Evolutionary conservation across 1,140 invertebrate genomes (phyloP).

Genomic region (Tetramorium simillimum): DNA sequence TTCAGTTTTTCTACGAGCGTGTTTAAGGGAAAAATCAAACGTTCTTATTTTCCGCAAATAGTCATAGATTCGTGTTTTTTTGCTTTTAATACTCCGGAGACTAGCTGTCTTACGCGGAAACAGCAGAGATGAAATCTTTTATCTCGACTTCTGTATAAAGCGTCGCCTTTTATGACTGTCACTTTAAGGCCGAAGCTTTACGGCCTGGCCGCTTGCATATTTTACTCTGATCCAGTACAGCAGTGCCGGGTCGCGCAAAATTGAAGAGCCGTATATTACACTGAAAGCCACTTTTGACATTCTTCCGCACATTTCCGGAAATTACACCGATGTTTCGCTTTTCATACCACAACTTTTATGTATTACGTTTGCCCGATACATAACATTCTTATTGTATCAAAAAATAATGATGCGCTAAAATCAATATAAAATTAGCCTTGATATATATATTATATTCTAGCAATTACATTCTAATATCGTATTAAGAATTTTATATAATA

Average conservation of each 20-base stretch:
- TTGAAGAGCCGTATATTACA: conserved; percentile 76
- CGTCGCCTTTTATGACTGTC: conserved; percentile 77
- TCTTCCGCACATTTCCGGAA: conserved; percentile 60
- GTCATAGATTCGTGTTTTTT: conserved; percentile 55
- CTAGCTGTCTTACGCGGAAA: conserved; percentile 66
- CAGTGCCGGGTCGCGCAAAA: conserved; percentile 61
- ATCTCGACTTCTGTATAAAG: conserved; percentile 76
- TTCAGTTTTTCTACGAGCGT: neutral
- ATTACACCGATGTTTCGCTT: conserved; percentile 51
- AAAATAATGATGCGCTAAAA: neutral
- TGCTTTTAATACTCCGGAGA: conserved; percentile 69
- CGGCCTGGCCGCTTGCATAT: conserved; percentile 74
- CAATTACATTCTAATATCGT: neutral
- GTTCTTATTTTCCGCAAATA: conserved; percentile 10
- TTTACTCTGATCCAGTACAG: conserved; percentile 71
- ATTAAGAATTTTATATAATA: neutral
- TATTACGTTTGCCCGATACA: neutral
- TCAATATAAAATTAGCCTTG: neutral
- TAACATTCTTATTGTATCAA: neutral
- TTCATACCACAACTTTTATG: conserved; percentile 3
- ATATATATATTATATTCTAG: too few relatives aligned
- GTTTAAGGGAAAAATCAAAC: neutral
- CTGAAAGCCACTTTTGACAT: conserved; percentile 68
- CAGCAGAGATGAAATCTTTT: conserved; percentile 77
- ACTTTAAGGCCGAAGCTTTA: conserved; percentile 78